phyloP scores from a whole-genome alignment of 2,888 invertebrate species.

The Leptopterna dolabrata region DNA sequence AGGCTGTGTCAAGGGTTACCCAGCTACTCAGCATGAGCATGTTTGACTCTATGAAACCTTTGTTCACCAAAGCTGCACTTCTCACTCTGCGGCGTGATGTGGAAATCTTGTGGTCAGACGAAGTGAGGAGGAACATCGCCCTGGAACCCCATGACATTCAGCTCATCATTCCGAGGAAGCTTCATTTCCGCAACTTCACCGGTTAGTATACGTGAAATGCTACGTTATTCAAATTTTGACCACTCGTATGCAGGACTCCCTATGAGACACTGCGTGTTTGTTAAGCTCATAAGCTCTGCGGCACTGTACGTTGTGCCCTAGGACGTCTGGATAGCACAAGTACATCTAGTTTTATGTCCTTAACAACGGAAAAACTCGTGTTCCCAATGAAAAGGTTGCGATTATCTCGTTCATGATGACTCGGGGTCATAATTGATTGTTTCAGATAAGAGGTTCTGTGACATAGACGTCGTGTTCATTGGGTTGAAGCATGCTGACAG shows the following conservation, averaged over 20 bases:
- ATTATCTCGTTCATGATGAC: too few relatives aligned
- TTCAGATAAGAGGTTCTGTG: conserved; percentile 58
- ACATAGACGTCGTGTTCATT: conserved; percentile 59
- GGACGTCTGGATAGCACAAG: too few relatives aligned
- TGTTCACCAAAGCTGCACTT: conserved; percentile 57
- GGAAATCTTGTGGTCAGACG: conserved; percentile 59
- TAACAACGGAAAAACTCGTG: too few relatives aligned
- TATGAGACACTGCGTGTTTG: too few relatives aligned
- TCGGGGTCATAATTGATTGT: neutral
- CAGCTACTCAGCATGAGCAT: conserved; percentile 56
- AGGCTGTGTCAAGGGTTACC: conserved; percentile 59
- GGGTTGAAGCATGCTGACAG: conserved; percentile 56
- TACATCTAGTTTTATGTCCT: too few relatives aligned
- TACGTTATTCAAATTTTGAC: neutral
- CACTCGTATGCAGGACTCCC: too few relatives aligned
- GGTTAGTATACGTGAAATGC: conserved; percentile 1
- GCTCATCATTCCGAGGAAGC: conserved; percentile 58
- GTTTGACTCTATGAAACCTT: conserved; percentile 57
- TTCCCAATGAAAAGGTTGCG: too few relatives aligned
- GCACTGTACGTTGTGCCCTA: too few relatives aligned
- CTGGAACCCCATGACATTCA: conserved; percentile 59
- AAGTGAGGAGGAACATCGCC: conserved; percentile 58
- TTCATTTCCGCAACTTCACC: conserved; percentile 54
- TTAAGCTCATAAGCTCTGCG: too few relatives aligned
- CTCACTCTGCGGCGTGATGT: conserved; percentile 57